Conservation (phyloP, 2,888 invertebrate species). For the Caenorhabditis auriculariae region DNA sequence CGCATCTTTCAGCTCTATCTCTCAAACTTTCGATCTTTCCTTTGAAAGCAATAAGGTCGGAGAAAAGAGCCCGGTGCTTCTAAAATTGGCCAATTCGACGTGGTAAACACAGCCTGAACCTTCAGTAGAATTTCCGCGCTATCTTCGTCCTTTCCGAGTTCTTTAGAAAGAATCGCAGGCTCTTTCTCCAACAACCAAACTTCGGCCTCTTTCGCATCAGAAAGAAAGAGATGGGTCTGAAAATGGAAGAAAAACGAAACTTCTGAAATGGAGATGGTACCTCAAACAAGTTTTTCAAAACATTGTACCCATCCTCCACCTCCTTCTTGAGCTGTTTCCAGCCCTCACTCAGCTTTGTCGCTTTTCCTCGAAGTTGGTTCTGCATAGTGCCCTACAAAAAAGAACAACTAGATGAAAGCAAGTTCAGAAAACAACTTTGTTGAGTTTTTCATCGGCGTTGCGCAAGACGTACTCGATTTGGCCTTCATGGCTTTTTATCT, state of each 20-base stretch:
- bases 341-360: conserved; percentile 81
- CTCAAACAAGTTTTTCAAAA: conserved; percentile 94
- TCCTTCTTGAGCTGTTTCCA: conserved; percentile 84
- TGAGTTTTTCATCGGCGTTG: conserved; percentile 81
- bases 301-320: conserved; percentile 82
- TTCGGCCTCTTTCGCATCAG: conserved; percentile 99
- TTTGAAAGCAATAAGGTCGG: conserved; percentile 94
- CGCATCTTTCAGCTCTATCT: conserved; percentile 89
- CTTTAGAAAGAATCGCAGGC: conserved; percentile 91
- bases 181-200: conserved; percentile 98
- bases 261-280: conserved; percentile 65
- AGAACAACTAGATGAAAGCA: too few relatives aligned
- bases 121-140: conserved; percentile 64
- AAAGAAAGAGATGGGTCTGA: conserved; percentile 89
- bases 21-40: conserved; percentile 84
- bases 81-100: conserved; percentile 71
- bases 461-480: conserved; percentile 86
- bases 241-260: neutral
- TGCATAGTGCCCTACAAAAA: too few relatives aligned
- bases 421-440: too few relatives aligned
- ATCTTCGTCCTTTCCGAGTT: conserved; percentile 98
- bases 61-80: conserved; percentile 95
- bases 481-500: conserved; percentile 89
- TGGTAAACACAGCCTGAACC: neutral
- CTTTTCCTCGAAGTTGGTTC: conserved; percentile 77